Evolutionary conservation across 2,113 vertebrate species (phyloP), one percentile per base, ranked within the genome.

Genomic region (Macquaria ambigua): DNA sequence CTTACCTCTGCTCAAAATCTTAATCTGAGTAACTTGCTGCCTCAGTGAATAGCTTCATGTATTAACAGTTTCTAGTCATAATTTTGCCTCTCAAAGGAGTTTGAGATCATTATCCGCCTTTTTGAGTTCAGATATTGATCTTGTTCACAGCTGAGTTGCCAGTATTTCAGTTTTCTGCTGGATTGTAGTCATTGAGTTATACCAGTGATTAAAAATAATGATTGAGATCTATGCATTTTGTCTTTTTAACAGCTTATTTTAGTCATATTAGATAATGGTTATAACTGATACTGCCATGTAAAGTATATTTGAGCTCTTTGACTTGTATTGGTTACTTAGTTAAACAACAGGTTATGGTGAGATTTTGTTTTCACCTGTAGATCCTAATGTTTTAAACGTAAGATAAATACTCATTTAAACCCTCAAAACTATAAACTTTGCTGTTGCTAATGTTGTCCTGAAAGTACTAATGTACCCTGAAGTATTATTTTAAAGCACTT

Each of bases 111-210:
- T 69, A 62, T 75, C 48, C 12, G 23, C 62, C 56, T 70, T 74
- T 66, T 74, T 77, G 18, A 79, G 52, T 52, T 82, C 59, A 69
- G 34, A 77, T 72, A 81, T 75, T 71, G 64, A 79, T 86, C 46
- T 61, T 68, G 28, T 62, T 75, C 53, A 56, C 28, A 85, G 71
- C 55, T 80, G 62, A 69, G 37, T 50, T 72, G 63, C 52, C 75
- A 55, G 37, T 70, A 55, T 56, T 53, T 55, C 20, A 76, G 52
- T 2, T 73, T 53, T 84, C 6, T 69, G n/a, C n/a, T 78, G 23
- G 6, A 82, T 75, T 71, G 16, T 50, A 53, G n/a, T 58, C 18
- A 23, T 39, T 52, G 34, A 23, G 2, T 72, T 39, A 53, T 2
- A 79, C 43, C 31, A 23, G 50, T 20, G 14, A 70, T 53, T 63